A percentile compares a stretch with the other conserved stretches of the same genome.
phyloP scores from a whole-genome alignment of 1,140 invertebrate species.

The Hestina assimilis region DNA sequence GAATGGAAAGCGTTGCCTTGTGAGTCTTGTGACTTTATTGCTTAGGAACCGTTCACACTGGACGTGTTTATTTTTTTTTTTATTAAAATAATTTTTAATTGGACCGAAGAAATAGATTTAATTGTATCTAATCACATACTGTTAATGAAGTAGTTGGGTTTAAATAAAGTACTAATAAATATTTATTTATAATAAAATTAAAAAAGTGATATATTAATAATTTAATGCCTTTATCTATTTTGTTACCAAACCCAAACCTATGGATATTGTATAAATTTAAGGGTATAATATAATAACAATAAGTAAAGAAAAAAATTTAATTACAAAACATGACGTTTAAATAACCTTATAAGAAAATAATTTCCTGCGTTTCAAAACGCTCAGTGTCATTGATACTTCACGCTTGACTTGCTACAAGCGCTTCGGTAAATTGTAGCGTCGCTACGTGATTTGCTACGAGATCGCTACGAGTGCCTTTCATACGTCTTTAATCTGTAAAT shows the following conservation, averaged over 20 bases:
- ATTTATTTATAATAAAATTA: too few species aligned
- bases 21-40: constrained; percentile 2
- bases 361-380: constrained; percentile 15
- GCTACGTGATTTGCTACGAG: constrained; percentile 21
- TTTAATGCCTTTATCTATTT: too few species aligned
- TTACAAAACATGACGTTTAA: constrained; percentile 1
- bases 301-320: not conserved
- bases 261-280: too few species aligned
- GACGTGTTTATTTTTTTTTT: not conserved
- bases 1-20: constrained; percentile 14
- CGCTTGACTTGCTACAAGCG: constrained; percentile 1
- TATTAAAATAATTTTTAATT: too few species aligned
- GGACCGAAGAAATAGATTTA: too few species aligned
- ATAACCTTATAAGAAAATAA: constrained; percentile 3
- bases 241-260: not conserved
- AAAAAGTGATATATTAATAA: too few species aligned
- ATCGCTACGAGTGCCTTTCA: constrained; percentile 13
- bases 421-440: constrained; percentile 16
- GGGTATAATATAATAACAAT: too few species aligned
- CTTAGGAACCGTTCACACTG: constrained; percentile 3
- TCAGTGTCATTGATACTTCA: constrained; percentile 18
- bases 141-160: too few species aligned
- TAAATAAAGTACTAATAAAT: too few species aligned
- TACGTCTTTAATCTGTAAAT: constrained; percentile 4
- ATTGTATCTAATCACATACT: too few species aligned